phyloP scores from a whole-genome alignment of 2,113 vertebrate genomes.

The Castor canadensis region DNA sequence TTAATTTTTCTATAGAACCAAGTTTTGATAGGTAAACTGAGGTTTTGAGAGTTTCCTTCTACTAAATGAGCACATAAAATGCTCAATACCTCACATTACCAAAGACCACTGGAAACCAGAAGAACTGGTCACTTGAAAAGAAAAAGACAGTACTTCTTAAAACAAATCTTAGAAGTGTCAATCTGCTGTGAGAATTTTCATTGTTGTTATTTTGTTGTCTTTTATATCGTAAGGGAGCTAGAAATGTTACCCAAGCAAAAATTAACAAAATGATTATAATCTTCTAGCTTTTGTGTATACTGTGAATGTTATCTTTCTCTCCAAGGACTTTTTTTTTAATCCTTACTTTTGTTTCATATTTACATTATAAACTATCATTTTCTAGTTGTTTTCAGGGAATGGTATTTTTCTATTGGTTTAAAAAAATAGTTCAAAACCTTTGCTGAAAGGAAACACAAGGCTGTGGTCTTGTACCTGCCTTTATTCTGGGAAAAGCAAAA shows the following conservation, averaged over 20 bases:
- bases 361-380: conserved; percentile 16
- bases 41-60: background rate
- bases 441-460: conserved; percentile 26
- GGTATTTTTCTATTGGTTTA: background rate
- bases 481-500: conserved; percentile 32
- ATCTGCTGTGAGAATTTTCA: background rate
- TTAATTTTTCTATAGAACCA: conserved; percentile 16
- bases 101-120: background rate
- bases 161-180: background rate
- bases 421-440: background rate
- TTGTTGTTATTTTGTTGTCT: background rate
- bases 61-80: background rate
- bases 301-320: background rate
- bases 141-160: background rate
- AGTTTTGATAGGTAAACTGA: conserved; percentile 20
- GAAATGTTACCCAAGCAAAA: background rate
- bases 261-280: background rate
- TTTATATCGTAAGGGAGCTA: background rate
- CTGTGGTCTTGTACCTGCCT: background rate
- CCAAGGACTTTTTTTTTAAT: background rate
- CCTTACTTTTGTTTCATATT: background rate
- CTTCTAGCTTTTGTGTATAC: background rate
- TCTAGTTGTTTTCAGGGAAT: background rate
- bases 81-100: background rate
- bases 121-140: background rate